Percentiles rank a stretch among this genome's conserved stretches.
These are phyloP conservation scores for Colossoma macropomum DNA, from an alignment of 2,113 vertebrate species.

Conservation along the genomic window DNA sequence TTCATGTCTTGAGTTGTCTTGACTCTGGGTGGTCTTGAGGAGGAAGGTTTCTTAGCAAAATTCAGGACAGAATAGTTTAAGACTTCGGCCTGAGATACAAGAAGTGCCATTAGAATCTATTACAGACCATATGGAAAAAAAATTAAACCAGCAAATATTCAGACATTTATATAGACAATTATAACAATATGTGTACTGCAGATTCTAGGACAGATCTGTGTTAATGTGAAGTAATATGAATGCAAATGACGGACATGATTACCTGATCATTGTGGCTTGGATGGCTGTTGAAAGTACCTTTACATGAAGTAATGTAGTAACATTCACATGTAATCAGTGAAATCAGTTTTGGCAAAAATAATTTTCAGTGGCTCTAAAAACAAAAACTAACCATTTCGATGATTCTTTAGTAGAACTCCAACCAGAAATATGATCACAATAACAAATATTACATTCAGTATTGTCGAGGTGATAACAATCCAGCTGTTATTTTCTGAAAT, in stretches of 20 bases:
- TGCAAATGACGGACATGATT: neutral
- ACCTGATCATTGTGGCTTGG: neutral
- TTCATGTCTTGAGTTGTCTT: too few relatives aligned
- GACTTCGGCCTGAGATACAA: neutral
- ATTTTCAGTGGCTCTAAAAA: neutral
- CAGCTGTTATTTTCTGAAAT: constrained; percentile 10
- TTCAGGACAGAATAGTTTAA: too few relatives aligned
- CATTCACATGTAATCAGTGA: neutral
- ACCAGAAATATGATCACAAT: neutral
- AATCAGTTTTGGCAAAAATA: neutral
- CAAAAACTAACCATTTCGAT: neutral
- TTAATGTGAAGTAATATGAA: too few relatives aligned
- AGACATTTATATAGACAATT: too few relatives aligned
- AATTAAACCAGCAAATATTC: too few relatives aligned
- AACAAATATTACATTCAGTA: neutral
- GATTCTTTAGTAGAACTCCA: constrained; percentile 6
- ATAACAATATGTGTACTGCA: too few relatives aligned
- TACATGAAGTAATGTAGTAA: neutral
- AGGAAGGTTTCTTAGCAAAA: neutral
- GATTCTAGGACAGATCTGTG: too few relatives aligned
- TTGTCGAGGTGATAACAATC: neutral
- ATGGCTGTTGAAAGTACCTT: neutral
- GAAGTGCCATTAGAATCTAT: neutral
- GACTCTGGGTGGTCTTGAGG: neutral
- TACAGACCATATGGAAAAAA: neutral